Percentiles rank a stretch among this genome's conserved stretches.
phyloP scores from a whole-genome alignment of 2,113 vertebrate genomes.

The Laticauda colubrina region DNA sequence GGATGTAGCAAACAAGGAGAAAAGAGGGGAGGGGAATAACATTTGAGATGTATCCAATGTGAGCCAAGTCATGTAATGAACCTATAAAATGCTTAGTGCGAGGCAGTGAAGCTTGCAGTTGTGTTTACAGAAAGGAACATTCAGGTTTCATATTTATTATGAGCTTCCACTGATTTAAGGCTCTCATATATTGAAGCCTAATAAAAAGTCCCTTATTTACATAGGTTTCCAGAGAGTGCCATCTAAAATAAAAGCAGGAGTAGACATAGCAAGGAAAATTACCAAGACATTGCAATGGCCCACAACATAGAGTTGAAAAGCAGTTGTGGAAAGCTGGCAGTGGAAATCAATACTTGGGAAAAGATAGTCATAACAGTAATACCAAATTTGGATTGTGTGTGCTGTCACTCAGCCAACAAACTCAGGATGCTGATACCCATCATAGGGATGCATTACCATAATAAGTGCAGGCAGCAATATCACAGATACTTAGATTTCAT shows the following conservation, averaged over 20 bases:
- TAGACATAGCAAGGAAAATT: constrained; percentile 64
- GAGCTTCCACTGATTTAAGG: constrained; percentile 70
- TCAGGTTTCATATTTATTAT: constrained; percentile 70
- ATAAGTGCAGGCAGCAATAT: constrained; percentile 27
- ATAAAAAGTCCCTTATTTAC: constrained; percentile 69
- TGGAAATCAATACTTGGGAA: neutral
- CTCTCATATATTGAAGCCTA: constrained; percentile 66
- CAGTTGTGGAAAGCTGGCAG: constrained; percentile 36
- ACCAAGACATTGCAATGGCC: constrained; percentile 45
- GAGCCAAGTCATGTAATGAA: constrained; percentile 71
- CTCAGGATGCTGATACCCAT: constrained; percentile 64
- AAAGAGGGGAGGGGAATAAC: constrained; percentile 62
- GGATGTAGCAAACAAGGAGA: neutral
- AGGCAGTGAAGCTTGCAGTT: constrained; percentile 71
- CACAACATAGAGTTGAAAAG: constrained; percentile 61
- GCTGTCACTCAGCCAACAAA: constrained; percentile 47
- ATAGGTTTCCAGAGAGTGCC: constrained; percentile 55
- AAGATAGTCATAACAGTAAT: constrained; percentile 54
- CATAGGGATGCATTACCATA: constrained; percentile 63
- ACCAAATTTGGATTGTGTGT: constrained; percentile 54
- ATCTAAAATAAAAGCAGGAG: constrained; percentile 41
- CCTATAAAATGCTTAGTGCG: constrained; percentile 73
- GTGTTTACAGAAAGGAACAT: constrained; percentile 69
- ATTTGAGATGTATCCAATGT: constrained; percentile 74
- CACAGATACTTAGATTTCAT: constrained; percentile 17